These are phyloP conservation scores for Colius striatus DNA, from an alignment of 2,113 vertebrate genomes.

Conservation along the genomic window DNA sequence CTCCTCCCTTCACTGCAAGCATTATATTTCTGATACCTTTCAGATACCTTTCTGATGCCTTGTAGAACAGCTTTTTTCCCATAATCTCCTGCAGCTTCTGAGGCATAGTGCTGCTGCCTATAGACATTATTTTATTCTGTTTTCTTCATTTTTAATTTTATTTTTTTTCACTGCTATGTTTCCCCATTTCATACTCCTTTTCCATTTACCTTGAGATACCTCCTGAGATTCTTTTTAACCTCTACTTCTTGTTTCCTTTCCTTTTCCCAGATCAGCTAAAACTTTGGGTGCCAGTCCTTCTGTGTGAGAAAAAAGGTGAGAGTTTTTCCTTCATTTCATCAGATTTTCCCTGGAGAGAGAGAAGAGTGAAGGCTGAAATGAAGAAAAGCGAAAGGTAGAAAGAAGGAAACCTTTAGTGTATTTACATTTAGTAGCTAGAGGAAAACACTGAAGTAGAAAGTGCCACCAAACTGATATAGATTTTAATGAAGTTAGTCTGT, in stretches of 20 bases:
- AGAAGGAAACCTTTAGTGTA: neutral
- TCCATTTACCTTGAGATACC: neutral
- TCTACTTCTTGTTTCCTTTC: neutral
- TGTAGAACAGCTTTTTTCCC: neutral
- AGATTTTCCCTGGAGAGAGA: neutral
- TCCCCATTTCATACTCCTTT: neutral
- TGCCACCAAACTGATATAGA: neutral
- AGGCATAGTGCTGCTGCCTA: neutral
- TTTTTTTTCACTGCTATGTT: neutral
- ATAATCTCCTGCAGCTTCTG: neutral
- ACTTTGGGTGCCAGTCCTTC: neutral
- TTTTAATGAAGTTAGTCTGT: conserved; percentile 14
- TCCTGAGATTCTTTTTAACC: neutral
- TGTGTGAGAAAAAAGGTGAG: neutral
- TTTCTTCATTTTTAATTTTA: neutral
- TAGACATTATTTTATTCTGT: neutral
- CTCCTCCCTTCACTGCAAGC: neutral
- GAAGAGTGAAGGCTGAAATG: neutral
- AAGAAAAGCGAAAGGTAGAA: neutral
- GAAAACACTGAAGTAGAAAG: neutral
- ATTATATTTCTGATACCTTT: neutral
- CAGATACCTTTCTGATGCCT: neutral
- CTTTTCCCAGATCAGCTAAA: neutral
- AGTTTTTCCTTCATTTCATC: neutral
- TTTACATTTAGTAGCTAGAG: neutral